phyloP scores from a whole-genome alignment of 1,140 invertebrate genomes.

The Hermatobates lingyangjiaoensis region DNA sequence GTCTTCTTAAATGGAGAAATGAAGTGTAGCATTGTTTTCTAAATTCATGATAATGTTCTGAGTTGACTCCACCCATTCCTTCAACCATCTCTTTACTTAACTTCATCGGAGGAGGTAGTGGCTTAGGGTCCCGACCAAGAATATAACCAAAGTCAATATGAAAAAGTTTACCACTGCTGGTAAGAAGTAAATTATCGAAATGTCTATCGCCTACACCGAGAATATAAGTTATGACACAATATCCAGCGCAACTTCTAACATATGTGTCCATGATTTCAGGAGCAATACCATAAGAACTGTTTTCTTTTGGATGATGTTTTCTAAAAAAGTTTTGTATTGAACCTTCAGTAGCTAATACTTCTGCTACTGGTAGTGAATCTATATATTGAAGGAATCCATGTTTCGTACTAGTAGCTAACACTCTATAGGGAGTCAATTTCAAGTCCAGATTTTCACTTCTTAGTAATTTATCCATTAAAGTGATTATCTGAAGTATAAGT shows the following conservation, averaged over 20 bases:
- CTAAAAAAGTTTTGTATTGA: constrained; percentile 80
- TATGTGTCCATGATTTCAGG: constrained; percentile 96
- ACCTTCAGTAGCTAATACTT: constrained; percentile 70
- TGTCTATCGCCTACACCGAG: constrained; percentile 95
- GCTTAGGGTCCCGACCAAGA: constrained; percentile 92
- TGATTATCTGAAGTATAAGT: constrained; percentile 91
- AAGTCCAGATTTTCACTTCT: constrained; percentile 85
- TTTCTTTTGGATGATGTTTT: constrained; percentile 73
- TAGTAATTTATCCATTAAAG: constrained; percentile 91
- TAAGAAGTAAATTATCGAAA: constrained; percentile 88
- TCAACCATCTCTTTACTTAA: constrained; percentile 98
- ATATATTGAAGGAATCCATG: constrained; percentile 95
- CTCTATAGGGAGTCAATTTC: constrained; percentile 84
- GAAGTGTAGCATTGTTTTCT: constrained; percentile 89
- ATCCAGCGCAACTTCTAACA: constrained; percentile 91
- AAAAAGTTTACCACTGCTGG: constrained; percentile 77
- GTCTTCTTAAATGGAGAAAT: constrained; percentile 83
- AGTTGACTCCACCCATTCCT: constrained; percentile 87
- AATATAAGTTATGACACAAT: constrained; percentile 96
- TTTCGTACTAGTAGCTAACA: constrained; percentile 81
- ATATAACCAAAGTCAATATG: constrained; percentile 99
- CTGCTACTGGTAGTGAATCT: constrained; percentile 82
- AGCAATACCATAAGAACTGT: constrained; percentile 72
- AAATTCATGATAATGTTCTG: constrained; percentile 89
- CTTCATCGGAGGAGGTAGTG: constrained; percentile 95